Conservation (phyloP, 2,888 invertebrate species). For the Heliconius charithonia region DNA sequence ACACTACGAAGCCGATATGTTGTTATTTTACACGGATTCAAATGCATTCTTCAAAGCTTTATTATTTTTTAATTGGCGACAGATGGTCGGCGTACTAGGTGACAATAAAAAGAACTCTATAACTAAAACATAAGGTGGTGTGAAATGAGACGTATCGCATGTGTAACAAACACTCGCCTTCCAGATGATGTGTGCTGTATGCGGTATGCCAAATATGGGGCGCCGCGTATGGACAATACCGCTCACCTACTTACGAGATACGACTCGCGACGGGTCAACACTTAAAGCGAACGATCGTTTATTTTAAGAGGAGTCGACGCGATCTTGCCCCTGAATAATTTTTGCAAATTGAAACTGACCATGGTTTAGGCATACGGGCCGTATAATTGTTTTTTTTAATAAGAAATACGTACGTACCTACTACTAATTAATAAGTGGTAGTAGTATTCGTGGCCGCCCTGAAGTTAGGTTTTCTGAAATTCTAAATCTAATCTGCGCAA, state of each 20-base stretch:
- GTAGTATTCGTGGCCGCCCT: no score
- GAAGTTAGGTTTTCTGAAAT: no score
- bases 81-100: constrained; percentile 14
- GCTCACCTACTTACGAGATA: constrained; percentile 56
- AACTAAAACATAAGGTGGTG: constrained; percentile 15
- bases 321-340: constrained; percentile 6
- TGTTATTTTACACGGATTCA: background rate
- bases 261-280: constrained; percentile 43
- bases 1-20: no score
- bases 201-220: constrained; percentile 57
- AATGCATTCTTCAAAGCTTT: background rate
- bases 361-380: constrained; percentile 15
- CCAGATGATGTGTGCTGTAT: constrained; percentile 54
- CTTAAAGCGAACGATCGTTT: constrained; percentile 33
- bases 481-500: no score
- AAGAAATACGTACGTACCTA: no score
- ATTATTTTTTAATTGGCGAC: constrained; percentile 3
- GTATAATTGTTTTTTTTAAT: background rate
- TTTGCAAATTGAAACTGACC: constrained; percentile 11
- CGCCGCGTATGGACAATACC: constrained; percentile 57
- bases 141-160: constrained; percentile 11
- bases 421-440: no score
- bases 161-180: constrained; percentile 29
- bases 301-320: constrained; percentile 27
- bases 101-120: background rate